Evolutionary conservation across 2,888 invertebrate genomes (phyloP), one percentile per base, ranked within the genome.

Genomic region (Polyommatus icarus): DNA sequence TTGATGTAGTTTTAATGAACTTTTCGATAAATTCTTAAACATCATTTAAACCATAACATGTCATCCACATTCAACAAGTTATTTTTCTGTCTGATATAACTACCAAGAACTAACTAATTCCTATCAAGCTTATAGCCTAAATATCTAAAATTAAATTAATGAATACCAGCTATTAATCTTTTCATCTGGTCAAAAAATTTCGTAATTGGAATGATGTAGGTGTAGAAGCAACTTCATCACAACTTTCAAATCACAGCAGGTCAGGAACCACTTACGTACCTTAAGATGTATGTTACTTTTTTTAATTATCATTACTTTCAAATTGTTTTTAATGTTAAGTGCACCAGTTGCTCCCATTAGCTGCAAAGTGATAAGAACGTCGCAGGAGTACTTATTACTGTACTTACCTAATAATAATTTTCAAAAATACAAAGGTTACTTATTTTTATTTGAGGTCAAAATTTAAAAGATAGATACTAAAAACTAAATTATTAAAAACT

Each of bases 261-360:
- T 67, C 67, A 29, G 29, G 15, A 6, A 32, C 67, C 18, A 67
- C 29, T 67, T 67, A 67, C 15, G 67, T 7, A 29, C 67, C 18
- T 67, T 32, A 67, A 32, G 29, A 67, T 67, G 18, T 67, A 67
- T 67, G 67, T 67, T 67, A 32, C 29, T 32, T 67, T 32, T 67
- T 67, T 67, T 67, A 67, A 32, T 67, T 29, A 67, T 54, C 54
- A 54, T 67, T 67, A 67, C 67, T 67, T 67, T 67, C 67, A 5
- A 67, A 29, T 67, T 67, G 67, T 32, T 67, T 36, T 67, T 29
- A 67, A 67, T 18, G 67, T 67, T 67, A 67, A 67, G 67, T 67
- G 67, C 67, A 67, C 67, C 5, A 15, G 67, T 1, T 67, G 61
- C 12, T 67, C 29, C 29, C 18, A 67, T 67, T 67, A 29, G 29